A percentile compares a stretch with the other conserved stretches of the same genome.
Conservation (phyloP, 2,888 invertebrate genomes). For the Oscheius sp. region DNA sequence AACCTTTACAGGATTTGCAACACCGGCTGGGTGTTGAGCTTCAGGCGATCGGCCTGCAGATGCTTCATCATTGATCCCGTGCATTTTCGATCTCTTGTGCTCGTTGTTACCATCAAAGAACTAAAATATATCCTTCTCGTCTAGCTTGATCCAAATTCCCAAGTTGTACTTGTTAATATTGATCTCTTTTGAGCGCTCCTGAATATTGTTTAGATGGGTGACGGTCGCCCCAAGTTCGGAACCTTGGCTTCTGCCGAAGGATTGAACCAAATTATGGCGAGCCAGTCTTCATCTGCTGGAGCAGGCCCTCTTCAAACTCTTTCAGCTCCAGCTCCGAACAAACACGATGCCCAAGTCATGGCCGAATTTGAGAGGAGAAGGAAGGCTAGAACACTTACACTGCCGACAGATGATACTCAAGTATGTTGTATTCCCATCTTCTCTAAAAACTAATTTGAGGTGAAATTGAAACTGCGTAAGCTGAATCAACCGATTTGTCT, state of each 20-base stretch:
- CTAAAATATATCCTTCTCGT: constrained; percentile 1
- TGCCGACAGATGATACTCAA: constrained; percentile 96
- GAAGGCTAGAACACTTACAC: constrained; percentile 91
- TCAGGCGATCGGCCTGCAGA: constrained; percentile 23
- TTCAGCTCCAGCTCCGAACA: constrained; percentile 41
- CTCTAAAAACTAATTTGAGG: constrained; percentile 74
- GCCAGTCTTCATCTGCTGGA: constrained; percentile 13
- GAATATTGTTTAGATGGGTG: constrained; percentile 15
- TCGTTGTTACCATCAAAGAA: background rate
- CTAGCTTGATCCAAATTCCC: background rate
- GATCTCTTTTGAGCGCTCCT: background rate
- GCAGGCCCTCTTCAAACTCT: constrained; percentile 44
- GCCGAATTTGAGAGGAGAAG: constrained; percentile 95
- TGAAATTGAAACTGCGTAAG: constrained; percentile 88
- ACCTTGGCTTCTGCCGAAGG: constrained; percentile 50
- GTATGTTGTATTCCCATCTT: constrained; percentile 34
- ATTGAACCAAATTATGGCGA: constrained; percentile 47
- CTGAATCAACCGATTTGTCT: constrained; percentile 95
- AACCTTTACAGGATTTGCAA: constrained; percentile 29
- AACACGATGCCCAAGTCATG: constrained; percentile 77
- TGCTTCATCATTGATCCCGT: background rate
- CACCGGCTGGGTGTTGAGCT: constrained; percentile 30
- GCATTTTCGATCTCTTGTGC: constrained; percentile 8
- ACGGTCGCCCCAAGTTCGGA: constrained; percentile 44
- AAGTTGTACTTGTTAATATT: background rate